Percentiles rank a stretch among this genome's conserved stretches.
These are phyloP conservation scores for Euleptes europaea DNA, from an alignment of 2,113 vertebrate species.

Conservation along the genomic window DNA sequence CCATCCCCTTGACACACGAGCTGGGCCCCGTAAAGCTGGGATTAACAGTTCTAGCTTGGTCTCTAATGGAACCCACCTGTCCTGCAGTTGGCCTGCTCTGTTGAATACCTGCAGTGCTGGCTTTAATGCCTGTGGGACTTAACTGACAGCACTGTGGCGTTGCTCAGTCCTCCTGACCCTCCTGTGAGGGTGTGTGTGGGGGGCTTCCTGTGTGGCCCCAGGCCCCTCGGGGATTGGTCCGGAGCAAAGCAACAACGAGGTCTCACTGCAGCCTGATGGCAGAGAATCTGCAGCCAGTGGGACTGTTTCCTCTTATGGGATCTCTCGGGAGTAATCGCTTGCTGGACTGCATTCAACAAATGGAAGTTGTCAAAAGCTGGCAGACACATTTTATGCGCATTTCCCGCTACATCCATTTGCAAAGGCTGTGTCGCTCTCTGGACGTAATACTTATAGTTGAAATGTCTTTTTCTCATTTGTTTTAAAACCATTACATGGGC, in stretches of 20 bases:
- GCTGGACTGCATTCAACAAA: too few relatives aligned
- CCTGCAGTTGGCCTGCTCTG: neutral
- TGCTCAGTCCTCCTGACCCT: neutral
- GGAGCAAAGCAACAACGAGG: neutral
- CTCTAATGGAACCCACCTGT: neutral
- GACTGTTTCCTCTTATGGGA: neutral
- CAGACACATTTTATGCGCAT: neutral
- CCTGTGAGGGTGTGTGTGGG: neutral
- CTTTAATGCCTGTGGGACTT: neutral
- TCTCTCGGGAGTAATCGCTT: neutral
- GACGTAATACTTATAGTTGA: neutral
- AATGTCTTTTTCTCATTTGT: neutral
- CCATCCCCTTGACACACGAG: neutral
- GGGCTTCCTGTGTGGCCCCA: rapidly evolving
- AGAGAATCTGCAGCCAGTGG: neutral
- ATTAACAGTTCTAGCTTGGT: neutral
- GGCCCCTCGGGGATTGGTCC: rapidly evolving
- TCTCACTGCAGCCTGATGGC: rapidly evolving
- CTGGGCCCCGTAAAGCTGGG: neutral
- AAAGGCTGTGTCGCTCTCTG: neutral
- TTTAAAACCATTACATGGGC: neutral
- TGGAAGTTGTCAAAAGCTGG: neutral
- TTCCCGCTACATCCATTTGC: neutral
- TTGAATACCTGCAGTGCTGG: neutral
- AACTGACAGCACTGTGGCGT: neutral